Conservation (phyloP, 2,797 vertebrate genomes). For the Cynopterus sphinx region DNA sequence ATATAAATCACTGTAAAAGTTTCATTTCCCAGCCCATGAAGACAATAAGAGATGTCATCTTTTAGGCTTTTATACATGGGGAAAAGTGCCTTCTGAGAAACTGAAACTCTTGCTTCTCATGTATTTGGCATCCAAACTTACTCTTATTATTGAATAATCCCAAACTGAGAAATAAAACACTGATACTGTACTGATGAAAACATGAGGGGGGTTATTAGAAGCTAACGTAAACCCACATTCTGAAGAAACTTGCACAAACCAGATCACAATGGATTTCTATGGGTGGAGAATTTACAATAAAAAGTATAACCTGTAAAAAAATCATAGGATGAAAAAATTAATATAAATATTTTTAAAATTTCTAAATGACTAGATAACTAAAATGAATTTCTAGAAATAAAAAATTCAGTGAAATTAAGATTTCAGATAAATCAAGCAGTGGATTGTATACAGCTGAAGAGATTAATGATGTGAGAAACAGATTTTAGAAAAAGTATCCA, state of each 20-base stretch:
- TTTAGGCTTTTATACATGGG: not conserved
- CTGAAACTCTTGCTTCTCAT: not conserved
- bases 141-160: not conserved
- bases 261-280: not conserved
- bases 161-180: not conserved
- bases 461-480: not conserved
- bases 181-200: not conserved
- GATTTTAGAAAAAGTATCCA: not conserved
- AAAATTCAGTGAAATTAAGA: not conserved
- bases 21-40: not conserved
- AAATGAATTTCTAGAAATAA: not conserved
- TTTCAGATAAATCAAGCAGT: not conserved
- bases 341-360: not conserved
- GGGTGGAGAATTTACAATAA: not conserved
- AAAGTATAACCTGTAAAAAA: not conserved
- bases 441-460: not conserved
- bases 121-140: not conserved
- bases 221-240: not conserved
- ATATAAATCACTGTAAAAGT: not conserved
- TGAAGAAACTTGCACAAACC: not conserved
- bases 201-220: not conserved
- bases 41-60: not conserved
- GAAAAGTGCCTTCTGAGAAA: not conserved
- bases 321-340: not conserved
- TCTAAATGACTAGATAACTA: not conserved